phyloP scores from a whole-genome alignment of 2,888 invertebrate species.

The Gerris lacustris region DNA sequence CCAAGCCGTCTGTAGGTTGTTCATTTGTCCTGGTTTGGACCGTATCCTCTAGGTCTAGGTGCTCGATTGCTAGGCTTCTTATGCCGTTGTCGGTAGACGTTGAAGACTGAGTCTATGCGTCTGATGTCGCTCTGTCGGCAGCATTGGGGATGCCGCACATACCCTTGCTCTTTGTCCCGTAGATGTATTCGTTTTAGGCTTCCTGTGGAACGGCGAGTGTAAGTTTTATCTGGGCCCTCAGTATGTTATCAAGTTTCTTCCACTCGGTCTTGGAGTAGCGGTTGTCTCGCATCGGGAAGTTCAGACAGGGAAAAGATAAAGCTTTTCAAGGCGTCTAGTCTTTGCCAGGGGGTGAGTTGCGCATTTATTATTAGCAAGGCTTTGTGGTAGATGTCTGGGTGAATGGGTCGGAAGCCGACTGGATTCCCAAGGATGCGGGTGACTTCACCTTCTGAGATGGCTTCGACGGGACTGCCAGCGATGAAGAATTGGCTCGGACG shows the following conservation, averaged over 20 bases:
- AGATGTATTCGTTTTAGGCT: conserved; percentile 5
- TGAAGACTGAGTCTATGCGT: conserved; percentile 12
- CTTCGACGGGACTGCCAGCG: background rate
- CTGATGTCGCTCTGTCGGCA: conserved; percentile 10
- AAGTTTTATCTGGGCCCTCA: conserved; percentile 17
- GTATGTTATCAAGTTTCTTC: background rate
- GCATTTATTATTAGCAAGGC: conserved; percentile 9
- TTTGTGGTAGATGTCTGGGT: background rate
- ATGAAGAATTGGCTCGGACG: background rate
- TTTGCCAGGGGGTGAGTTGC: conserved; percentile 15
- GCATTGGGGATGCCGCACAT: conserved; percentile 6
- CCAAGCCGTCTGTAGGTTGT: background rate
- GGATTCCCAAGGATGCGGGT: conserved; percentile 16
- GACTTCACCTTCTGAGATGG: conserved; percentile 14
- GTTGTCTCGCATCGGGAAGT: conserved; percentile 15
- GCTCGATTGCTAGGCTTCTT: background rate
- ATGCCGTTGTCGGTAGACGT: conserved; percentile 9
- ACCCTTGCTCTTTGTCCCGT: conserved; percentile 17
- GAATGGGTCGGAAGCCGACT: conserved; percentile 14
- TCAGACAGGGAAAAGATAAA: conserved; percentile 10
- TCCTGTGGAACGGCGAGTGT: conserved; percentile 13
- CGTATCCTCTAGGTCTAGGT: conserved; percentile 2
- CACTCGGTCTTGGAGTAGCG: conserved; percentile 9
- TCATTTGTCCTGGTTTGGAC: background rate
- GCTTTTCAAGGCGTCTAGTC: conserved; percentile 12